phyloP scores from a whole-genome alignment of 2,113 vertebrate species.

The Mirounga angustirostris region DNA sequence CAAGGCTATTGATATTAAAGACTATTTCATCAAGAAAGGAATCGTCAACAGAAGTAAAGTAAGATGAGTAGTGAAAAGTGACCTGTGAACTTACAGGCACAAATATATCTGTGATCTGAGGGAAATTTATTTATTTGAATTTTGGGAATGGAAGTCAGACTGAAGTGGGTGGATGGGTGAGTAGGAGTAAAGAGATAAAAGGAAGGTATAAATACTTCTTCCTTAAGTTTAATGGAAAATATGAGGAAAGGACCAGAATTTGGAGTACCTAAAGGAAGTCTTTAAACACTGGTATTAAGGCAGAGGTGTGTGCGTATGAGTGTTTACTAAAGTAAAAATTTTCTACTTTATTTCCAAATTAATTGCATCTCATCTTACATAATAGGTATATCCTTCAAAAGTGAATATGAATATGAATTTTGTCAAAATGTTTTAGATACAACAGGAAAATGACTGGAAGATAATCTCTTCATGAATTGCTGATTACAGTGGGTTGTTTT shows the following conservation, averaged over 20 bases:
- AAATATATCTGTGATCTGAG: background rate
- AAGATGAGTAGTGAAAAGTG: background rate
- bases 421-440: background rate
- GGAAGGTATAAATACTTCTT: background rate
- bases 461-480: background rate
- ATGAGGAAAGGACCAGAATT: background rate
- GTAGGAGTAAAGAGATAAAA: background rate
- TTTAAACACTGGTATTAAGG: background rate
- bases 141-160: background rate
- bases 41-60: background rate
- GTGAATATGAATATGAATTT: background rate
- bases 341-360: background rate
- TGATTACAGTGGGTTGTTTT: background rate
- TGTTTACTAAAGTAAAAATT: constrained; percentile 30
- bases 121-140: background rate
- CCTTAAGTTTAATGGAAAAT: background rate
- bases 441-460: constrained; percentile 1
- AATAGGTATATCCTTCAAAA: background rate
- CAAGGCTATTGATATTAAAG: background rate
- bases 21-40: background rate
- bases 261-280: background rate
- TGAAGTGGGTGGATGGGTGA: background rate
- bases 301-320: background rate
- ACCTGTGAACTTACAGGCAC: background rate
- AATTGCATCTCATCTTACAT: background rate